Base-by-base conservation (phyloP, 1,140 invertebrate species). In the Trichogramma pretiosum region DNA sequence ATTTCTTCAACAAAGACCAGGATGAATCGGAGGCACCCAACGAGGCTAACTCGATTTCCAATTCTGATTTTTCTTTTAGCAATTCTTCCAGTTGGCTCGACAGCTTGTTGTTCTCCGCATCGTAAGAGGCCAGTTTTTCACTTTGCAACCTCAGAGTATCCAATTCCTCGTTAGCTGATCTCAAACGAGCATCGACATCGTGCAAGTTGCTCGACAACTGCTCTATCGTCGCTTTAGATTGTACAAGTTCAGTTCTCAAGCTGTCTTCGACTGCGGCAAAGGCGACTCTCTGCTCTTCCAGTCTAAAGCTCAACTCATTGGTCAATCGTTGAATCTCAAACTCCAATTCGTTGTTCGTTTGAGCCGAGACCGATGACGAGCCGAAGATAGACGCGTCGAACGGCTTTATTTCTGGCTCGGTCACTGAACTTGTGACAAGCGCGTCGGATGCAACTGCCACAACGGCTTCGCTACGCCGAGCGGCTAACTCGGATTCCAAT, bases 401-500 rank as follows among this genome's bases (percentile, higher is more conserved):
- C 5, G 45, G 21, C n/a, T n/a, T n/a, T n/a, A n/a, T n/a, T n/a
- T n/a, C 26, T 30, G 50, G 21, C 21, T 26, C 23, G 3, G 42
- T 8, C 39, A 62, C 52, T 13, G 33, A 17, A 28, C 50, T 37
- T 0, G 40, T 30, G 17, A 53, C 59, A 37, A 69, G 65, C 1
- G 56, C 53, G 46, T 60, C 62, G 0, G 59, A 60, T 2, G 64
- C 60, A 32, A 66, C 61, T 18, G n/a, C n/a, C n/a, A n/a, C n/a
- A n/a, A n/a, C n/a, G n/a, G n/a, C n/a, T n/a, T 63, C 52, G 8
- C 40, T 14, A 14, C 51, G 42, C 2, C 48, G 35, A 28, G 14
- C 11, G 22, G 39, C 19, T 19, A 59, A 62, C 48, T 59, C 65
- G 58, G 54, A 63, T 56, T 65, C 73, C 53, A 53, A 52, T 50